Conservation (phyloP, 2,888 invertebrate species). For the Cyclophora punctaria region DNA sequence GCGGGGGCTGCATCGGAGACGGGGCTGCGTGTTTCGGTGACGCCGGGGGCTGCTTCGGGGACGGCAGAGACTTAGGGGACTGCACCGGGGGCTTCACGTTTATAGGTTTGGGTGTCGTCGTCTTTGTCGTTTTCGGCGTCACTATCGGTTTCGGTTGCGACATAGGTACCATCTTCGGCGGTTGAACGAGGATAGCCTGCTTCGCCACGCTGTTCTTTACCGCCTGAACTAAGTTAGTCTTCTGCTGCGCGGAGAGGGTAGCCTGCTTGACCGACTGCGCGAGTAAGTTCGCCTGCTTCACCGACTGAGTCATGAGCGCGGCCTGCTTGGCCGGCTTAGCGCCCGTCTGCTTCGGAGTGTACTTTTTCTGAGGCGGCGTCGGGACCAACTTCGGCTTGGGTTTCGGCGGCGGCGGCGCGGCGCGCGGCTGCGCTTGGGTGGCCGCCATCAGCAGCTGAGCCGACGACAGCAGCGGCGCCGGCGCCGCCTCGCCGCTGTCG, state of each 20-base stretch:
- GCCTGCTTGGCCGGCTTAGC: conserved; percentile 31
- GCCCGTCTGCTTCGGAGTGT: conserved; percentile 16
- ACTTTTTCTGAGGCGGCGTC: conserved; percentile 19
- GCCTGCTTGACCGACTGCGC: conserved; percentile 38
- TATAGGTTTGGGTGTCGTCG: conserved; percentile 4
- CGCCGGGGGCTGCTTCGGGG: conserved; percentile 4
- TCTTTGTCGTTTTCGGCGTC: conserved; percentile 1
- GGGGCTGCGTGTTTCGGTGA: neutral
- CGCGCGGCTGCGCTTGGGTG: conserved; percentile 32
- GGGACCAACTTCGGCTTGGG: conserved; percentile 35
- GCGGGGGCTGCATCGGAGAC: conserved; percentile 13
- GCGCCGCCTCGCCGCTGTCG: conserved; percentile 35
- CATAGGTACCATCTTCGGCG: conserved; percentile 20
- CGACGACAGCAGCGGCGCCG: conserved; percentile 44
- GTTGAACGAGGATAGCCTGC: conserved; percentile 18
- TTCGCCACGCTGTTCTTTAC: conserved; percentile 15
- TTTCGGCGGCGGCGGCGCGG: conserved; percentile 15
- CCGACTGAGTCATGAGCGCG: conserved; percentile 40
- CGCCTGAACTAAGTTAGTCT: conserved; percentile 17
- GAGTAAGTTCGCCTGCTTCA: conserved; percentile 40
- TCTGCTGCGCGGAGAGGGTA: conserved; percentile 21
- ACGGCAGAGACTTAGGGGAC: conserved; percentile 13
- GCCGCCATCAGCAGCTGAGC: conserved; percentile 61
- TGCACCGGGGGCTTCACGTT: conserved; percentile 3
- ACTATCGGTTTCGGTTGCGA: conserved; percentile 3